Evolutionary conservation across 1,140 invertebrate genomes (phyloP), one percentile per base, ranked within the genome.

Genomic region (Micrasema longulum): DNA sequence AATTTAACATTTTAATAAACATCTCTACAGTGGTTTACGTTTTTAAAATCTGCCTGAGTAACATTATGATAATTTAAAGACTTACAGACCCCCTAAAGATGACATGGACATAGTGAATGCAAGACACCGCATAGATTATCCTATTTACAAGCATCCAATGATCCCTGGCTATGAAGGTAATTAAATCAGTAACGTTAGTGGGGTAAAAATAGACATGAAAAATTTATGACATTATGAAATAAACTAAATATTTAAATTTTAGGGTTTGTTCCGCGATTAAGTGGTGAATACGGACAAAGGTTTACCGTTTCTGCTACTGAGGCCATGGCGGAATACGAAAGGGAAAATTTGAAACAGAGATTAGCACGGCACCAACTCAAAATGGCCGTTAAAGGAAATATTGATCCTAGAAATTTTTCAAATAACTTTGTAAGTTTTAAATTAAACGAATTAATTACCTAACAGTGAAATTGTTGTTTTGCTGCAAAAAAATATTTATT

Each of bases 121-220:
- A 1, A 85, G 90, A 53, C 86, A 86, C 63, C 81, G 86, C 43
- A 85, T 86, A 68, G 87, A 87, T 1, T 89, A 91, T 79, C 81
- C 89, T 0, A 83, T 90, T 36, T 92, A 91, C 78, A 85, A 86
- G 60, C 88, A 92, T 83, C 91, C 91, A 1, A 88, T 90, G 76
- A 82, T 90, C 62, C 89, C 91, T 6, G 88, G 89, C 52, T 92
- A 91, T 79, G 88, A 90, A 79, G 91, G 89, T 90, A 80, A 14
- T 5, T 31, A n/a, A n/a, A n/a, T n/a, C n/a, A 48, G 38, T n/a
- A n/a, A n/a, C n/a, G n/a, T n/a, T n/a, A n/a, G n/a, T n/a, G n/a
- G n/a, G n/a, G n/a, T n/a, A n/a, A n/a, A n/a, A n/a, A n/a, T n/a
- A n/a, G n/a, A n/a, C n/a, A n/a, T n/a, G n/a, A n/a, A n/a, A n/a